Percentiles rank a stretch among this genome's conserved stretches.
phyloP scores from a whole-genome alignment of 2,113 vertebrate genomes.

The Trinectes maculatus region DNA sequence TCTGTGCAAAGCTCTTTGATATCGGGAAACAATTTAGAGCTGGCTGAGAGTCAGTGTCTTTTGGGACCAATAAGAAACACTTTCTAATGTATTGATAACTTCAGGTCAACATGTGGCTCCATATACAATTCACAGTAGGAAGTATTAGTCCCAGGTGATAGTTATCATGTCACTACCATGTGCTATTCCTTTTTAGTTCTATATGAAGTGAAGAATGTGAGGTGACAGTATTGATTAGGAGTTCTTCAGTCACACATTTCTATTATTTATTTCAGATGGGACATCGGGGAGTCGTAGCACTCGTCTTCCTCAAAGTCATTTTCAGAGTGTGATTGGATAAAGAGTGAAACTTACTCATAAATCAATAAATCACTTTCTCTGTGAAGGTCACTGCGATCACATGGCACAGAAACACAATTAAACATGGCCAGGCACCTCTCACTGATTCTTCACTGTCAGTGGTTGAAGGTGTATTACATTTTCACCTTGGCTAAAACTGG shows the following conservation, averaged over 20 bases:
- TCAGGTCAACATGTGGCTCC: constrained; percentile 47
- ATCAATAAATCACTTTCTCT: constrained; percentile 42
- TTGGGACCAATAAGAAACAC: constrained; percentile 57
- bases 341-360: constrained; percentile 21
- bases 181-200: constrained; percentile 18
- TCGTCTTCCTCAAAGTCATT: constrained; percentile 6
- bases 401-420: constrained; percentile 42
- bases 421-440: constrained; percentile 16
- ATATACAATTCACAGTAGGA: constrained; percentile 50
- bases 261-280: neutral
- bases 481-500: constrained; percentile 53
- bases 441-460: constrained; percentile 2
- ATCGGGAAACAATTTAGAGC: constrained; percentile 66
- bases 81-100: constrained; percentile 55
- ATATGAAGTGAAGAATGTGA: constrained; percentile 10
- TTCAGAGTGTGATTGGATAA: constrained; percentile 30
- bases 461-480: constrained; percentile 22
- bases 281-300: neutral
- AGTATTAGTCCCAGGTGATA: constrained; percentile 49
- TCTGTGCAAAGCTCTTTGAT: constrained; percentile 61
- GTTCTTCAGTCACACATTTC: neutral
- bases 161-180: constrained; percentile 18
- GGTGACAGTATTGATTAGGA: neutral
- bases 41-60: constrained; percentile 51
- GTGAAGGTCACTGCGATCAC: constrained; percentile 45